Conservation (phyloP, 2,888 invertebrate species). For the Cylindroiulus punctatus region DNA sequence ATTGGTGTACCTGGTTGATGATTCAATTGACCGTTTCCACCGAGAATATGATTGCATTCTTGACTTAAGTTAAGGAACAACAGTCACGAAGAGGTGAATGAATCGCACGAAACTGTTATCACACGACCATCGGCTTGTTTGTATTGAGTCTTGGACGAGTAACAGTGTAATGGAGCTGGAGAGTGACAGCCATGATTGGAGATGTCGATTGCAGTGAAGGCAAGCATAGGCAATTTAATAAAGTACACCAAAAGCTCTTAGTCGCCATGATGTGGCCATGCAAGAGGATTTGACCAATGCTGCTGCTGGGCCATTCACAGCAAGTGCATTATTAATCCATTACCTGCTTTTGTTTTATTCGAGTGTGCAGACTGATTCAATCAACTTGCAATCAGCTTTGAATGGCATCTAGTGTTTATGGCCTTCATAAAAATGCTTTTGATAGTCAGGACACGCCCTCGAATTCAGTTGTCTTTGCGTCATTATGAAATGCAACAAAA, state of each 20-base stretch:
- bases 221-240: background rate
- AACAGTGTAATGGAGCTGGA: background rate
- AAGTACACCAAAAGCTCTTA: background rate
- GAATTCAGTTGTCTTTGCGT: too few relatives aligned
- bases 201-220: background rate
- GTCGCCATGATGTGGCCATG: too few relatives aligned
- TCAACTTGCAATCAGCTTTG: too few relatives aligned
- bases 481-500: too few relatives aligned
- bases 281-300: too few relatives aligned
- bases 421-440: too few relatives aligned
- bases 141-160: background rate
- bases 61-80: background rate
- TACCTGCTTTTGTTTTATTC: too few relatives aligned
- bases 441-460: too few relatives aligned
- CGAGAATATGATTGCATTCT: conserved; percentile 1
- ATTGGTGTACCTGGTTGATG: conserved; percentile 5
- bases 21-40: background rate
- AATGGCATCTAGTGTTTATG: too few relatives aligned
- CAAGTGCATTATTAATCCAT: too few relatives aligned
- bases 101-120: background rate
- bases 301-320: too few relatives aligned
- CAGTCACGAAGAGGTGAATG: background rate
- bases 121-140: background rate
- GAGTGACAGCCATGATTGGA: background rate
- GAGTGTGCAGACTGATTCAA: too few relatives aligned